Evolutionary conservation across 2,888 invertebrate genomes (phyloP).

Genomic region (Drosophila demipolita): DNA sequence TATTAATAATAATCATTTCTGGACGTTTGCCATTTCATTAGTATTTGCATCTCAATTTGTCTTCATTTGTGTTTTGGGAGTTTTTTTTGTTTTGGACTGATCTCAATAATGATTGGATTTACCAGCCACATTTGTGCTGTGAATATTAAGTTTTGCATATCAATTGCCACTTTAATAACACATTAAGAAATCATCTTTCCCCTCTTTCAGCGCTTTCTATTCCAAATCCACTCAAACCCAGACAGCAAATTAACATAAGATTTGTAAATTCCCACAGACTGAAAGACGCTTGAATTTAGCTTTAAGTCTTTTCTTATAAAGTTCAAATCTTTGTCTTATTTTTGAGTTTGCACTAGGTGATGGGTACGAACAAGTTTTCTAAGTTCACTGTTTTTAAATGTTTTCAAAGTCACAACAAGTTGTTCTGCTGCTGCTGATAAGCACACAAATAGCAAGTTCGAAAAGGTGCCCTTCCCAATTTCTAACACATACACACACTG

Average conservation of each 20-base stretch:
- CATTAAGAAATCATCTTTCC: constrained; percentile 9
- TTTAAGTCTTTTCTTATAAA: neutral
- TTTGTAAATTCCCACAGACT: constrained; percentile 23
- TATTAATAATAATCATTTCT: neutral
- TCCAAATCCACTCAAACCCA: constrained; percentile 10
- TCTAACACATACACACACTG: constrained; percentile 34
- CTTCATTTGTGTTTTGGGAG: constrained; percentile 11
- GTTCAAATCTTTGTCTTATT: neutral
- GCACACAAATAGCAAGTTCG: constrained; percentile 6
- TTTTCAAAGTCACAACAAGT: neutral
- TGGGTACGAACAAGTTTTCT: neutral
- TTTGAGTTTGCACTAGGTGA: neutral
- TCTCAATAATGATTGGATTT: constrained; percentile 7
- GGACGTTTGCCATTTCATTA: constrained; percentile 8
- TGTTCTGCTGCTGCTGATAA: constrained; percentile 43
- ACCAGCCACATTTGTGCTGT: constrained; percentile 4
- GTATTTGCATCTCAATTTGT: constrained; percentile 30
- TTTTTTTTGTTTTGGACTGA: constrained; percentile 8
- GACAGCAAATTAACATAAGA: constrained; percentile 40
- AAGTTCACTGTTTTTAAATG: constrained; percentile 1
- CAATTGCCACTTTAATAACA: neutral
- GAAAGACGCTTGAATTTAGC: neutral
- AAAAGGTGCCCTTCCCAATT: constrained; percentile 26
- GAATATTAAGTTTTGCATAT: constrained; percentile 14
- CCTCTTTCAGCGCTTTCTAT: constrained; percentile 24